Base-by-base conservation (phyloP, 2,888 invertebrate species). In the Lymantria monacha region DNA sequence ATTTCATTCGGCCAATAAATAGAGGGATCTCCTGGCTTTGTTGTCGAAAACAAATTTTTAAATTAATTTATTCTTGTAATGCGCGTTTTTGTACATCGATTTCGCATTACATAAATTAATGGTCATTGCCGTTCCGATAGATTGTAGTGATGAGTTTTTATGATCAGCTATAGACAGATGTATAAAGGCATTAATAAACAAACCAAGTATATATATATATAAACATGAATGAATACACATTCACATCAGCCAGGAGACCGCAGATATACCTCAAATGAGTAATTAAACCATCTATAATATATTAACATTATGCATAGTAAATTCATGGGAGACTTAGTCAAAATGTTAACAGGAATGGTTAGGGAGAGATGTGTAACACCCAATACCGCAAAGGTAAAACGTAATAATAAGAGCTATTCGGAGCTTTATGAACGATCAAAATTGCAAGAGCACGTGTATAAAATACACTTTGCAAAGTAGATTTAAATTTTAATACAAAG, bases 401-500 rank as follows among this genome's bases (percentile, higher is more conserved):
- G 84, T 87, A 87, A 90, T 90, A 87, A 88, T 89, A 86, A 80
- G 72, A 83, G 85, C 87, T 83, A 83, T 90, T 89, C 75, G 77
- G 74, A 83, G 87, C 84, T 88, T 91, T 89, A 90, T 87, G 90
- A 86, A 89, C 87, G 87, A 90, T 90, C 90, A 88, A 87, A 91
- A 89, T 91, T 87, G 90, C 84, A 87, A 80, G 84, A 86, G 85
- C 88, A 87, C 88, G 87, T 87, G 88, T 90, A 91, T 89, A 89
- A 89, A 91, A 89, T 85, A 90, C 88, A 90, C 89, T 91, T 90
- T 85, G 87, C 83, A 89, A 91, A 91, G 91, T 91, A 91, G 90
- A 90, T 91, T 91, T 91, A 91, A 91, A 91, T 90, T 91, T 91
- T 91, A 91, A 90, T 89, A 90, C 88, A 80, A 83, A 85, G 88